Base-by-base conservation (phyloP, 2,797 vertebrate species). In the Lacerta viridis region DNA sequence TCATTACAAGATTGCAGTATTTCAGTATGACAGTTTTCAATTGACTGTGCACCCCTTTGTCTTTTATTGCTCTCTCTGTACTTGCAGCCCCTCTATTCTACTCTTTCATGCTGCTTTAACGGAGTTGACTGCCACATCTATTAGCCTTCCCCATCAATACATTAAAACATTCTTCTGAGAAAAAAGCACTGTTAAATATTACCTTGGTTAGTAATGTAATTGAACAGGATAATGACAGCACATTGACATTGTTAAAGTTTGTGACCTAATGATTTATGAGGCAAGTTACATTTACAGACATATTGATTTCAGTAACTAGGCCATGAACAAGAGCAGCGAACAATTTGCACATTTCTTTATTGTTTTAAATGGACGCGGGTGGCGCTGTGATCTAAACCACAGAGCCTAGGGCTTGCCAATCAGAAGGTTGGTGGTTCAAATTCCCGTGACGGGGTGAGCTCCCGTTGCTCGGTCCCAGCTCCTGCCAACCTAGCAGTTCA, bases 211-310 rank as follows among this genome's bases (percentile, higher is more conserved):
- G 89, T 93, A 95, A 95, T 94, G 92, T 93, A 95, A 94, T 95
- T 92, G 94, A 92, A 91, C 90, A 90, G 84, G 64, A 91, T 88
- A 91, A 86, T 13, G 41, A 90, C 78, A 91, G 91, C 72, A 87
- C 89, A 90, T 89, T 93, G 93, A 93, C 93, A 95, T 92, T 94
- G 91, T 85, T 80, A 90, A 93, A 91, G 84, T 90, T 90, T 92
- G 81, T 95, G 91, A 94, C 89, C 93, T 93, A 94, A 90, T 95
- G 93, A 96, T 94, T 95, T 94, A 95, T 83, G 89, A 93, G 90
- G 83, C 85, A 91, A 90, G 88, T 87, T 93, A 91, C 89, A 90
- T 92, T 94, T 93, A 89, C 88, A 94, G 93, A 92, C 83, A 87
- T 81, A 88, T 92, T 92, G 94, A 95, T 95, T 94, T 94, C 90